A percentile compares a stretch with the other conserved stretches of the same genome.
Evolutionary conservation across 1,140 invertebrate species (phyloP).

Genomic region (Achroia grisella): DNA sequence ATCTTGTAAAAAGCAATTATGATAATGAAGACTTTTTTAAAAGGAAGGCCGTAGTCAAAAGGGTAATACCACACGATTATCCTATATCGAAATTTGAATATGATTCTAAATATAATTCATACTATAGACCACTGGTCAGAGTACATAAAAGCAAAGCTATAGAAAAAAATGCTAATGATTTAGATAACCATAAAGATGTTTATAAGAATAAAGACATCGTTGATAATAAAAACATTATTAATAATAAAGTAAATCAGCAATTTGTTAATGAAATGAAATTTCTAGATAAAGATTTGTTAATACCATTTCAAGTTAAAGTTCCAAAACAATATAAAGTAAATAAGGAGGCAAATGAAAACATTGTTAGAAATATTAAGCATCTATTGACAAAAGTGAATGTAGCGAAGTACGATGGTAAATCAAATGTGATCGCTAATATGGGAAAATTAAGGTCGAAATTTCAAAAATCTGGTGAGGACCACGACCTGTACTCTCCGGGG

Average conservation of each 20-base stretch:
- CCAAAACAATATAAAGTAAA: background rate
- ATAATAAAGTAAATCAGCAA: background rate
- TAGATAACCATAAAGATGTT: background rate
- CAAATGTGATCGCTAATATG: no score
- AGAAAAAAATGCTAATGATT: background rate
- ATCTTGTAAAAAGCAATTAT: no score
- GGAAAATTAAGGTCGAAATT: no score
- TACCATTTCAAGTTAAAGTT: background rate
- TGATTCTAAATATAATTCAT: constrained; percentile 19
- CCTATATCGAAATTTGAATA: constrained; percentile 12
- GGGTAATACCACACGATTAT: constrained; percentile 21
- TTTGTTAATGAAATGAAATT: background rate
- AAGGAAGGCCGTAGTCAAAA: constrained; percentile 20
- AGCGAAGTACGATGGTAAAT: background rate
- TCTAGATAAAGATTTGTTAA: background rate
- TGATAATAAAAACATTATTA: background rate
- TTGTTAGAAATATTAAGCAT: no score
- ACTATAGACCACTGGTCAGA: constrained; percentile 22
- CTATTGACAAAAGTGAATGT: background rate
- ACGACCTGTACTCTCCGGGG: background rate
- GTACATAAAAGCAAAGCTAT: constrained; percentile 7
- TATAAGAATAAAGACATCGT: background rate
- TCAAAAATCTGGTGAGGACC: background rate
- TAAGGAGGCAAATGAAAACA: background rate
- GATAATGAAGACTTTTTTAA: background rate